Evolutionary conservation across 2,888 invertebrate genomes (phyloP), one percentile per base, ranked within the genome.

Genomic region (Anoncus sp.): DNA sequence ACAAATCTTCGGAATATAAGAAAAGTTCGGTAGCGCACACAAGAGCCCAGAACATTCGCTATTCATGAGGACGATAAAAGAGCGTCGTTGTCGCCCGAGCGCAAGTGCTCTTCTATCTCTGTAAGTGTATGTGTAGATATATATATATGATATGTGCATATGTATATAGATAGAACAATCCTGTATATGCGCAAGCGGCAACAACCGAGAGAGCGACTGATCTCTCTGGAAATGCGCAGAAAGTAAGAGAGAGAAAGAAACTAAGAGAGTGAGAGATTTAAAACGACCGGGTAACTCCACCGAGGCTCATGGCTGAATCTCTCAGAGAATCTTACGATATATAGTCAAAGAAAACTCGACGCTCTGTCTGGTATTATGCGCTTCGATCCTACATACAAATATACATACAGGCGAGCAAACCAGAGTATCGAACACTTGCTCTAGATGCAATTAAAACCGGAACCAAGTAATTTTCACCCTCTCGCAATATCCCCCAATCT

Each of bases 1-100:
- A 83, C 82, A 82, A 83, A 83, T 83, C 83, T 82, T 81, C 62
- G 65, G 77, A 75, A 74, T 81, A 79, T 77, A 80, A 81, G 80
- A 83, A 81, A 83, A 82, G 77, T 82, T 83, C 70, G 82, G 53
- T 53, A 74, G 72, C 71, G 60, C 72, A 72, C 76, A 73, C 65
- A 59, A 77, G 71, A 43, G 62, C 66, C 45, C 62, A 38, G 62
- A 55, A 49, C 77, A 81, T 79, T 80, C 76, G 79, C 80, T 81
- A 78, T 83, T 81, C 79, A 79, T 75, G 70, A 77, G 74, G 24
- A 66, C 81, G 77, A 81, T 80, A 81, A 82, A 78, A 83, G 79
- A 81, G 74, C 82, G 60, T 81, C 81, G 73, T 81, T 81, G 81
- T 83, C 82, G 79, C 85, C 84, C 49, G 55, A 65, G 75, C 75